Conservation (phyloP, 2,113 vertebrate species). For the Nesogale talazaci region DNA sequence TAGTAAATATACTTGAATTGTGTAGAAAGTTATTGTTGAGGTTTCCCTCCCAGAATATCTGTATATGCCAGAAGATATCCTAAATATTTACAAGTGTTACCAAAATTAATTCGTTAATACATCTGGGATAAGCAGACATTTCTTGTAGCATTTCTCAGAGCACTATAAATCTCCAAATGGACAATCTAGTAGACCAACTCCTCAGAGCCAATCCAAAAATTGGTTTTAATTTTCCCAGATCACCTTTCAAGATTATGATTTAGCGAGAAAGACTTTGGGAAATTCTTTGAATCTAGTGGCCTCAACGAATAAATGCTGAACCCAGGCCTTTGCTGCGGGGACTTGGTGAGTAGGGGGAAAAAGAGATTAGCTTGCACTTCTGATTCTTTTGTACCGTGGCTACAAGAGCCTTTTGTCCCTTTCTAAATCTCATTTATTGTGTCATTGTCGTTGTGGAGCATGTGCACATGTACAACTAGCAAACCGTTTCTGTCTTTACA, state of each 20-base stretch:
- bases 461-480: too few species aligned
- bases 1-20: neutral
- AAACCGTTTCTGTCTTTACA: too few species aligned
- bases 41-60: neutral
- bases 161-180: neutral
- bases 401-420: too few species aligned
- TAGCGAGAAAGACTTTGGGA: neutral
- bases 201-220: neutral
- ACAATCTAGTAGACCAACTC: neutral
- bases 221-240: neutral
- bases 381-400: too few species aligned
- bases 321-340: too few species aligned
- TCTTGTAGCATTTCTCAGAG: neutral
- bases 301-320: too few species aligned
- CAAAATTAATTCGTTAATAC: neutral
- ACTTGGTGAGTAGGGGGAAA: too few species aligned
- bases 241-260: neutral
- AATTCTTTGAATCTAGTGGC: too few species aligned
- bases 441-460: too few species aligned
- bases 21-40: neutral
- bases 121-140: neutral
- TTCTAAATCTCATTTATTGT: too few species aligned
- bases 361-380: too few species aligned
- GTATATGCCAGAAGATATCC: neutral
- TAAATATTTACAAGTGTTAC: neutral